Conservation (phyloP, 2,888 invertebrate species). For the Geotrupes spiniger region DNA sequence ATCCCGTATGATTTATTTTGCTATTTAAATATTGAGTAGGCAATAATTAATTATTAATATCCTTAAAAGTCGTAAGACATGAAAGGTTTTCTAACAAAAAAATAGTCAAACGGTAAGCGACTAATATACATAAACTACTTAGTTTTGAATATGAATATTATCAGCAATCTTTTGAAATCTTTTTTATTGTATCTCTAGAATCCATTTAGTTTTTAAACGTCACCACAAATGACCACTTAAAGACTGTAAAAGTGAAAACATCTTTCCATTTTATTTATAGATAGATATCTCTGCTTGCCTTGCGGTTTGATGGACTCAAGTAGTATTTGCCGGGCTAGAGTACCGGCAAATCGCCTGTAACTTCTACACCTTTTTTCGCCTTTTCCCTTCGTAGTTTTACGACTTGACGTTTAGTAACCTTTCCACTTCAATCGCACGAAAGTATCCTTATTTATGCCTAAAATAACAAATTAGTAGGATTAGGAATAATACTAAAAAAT, state of each 20-base stretch:
- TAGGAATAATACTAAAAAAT: too few species aligned
- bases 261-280: constrained; percentile 20
- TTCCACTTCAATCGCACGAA: too few species aligned
- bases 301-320: constrained; percentile 26
- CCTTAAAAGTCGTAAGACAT: too few species aligned
- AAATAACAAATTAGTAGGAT: too few species aligned
- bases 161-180: constrained; percentile 12
- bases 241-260: constrained; percentile 20
- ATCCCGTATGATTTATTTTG: too few species aligned
- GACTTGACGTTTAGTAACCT: background rate
- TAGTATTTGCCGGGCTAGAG: constrained; percentile 17
- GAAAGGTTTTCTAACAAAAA: too few species aligned
- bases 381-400: background rate
- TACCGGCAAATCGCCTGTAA: background rate
- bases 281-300: constrained; percentile 22
- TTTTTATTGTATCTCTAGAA: constrained; percentile 14
- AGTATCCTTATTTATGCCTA: too few species aligned
- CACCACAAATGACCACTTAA: constrained; percentile 21
- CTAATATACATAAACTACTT: constrained; percentile 5
- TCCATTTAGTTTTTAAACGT: constrained; percentile 22
- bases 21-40: too few species aligned
- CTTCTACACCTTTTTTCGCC: constrained; percentile 5
- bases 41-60: too few species aligned
- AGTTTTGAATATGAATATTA: constrained; percentile 14
- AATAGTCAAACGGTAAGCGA: constrained; percentile 2